Evolutionary conservation across 2,797 vertebrate species (phyloP).

Genomic region (Glossophaga mutica): DNA sequence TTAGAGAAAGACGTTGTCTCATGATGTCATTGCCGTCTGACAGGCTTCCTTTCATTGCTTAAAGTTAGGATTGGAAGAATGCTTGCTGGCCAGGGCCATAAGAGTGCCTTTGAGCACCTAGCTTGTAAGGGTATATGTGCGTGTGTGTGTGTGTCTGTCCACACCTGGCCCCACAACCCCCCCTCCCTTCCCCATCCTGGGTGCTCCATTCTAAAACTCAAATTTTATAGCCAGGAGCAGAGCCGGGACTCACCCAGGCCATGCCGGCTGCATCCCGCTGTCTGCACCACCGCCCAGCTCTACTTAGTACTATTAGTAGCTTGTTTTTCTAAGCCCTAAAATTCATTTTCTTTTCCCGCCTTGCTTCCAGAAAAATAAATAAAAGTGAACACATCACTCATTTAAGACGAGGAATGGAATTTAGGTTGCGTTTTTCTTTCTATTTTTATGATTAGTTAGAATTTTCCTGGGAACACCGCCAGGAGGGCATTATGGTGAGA

Average conservation of each 20-base stretch:
- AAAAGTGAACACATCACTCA: constrained; percentile 79
- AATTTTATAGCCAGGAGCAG: background rate
- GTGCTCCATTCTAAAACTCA: background rate
- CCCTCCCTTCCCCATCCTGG: background rate
- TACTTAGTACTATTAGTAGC: constrained; percentile 75
- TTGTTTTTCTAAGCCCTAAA: constrained; percentile 78
- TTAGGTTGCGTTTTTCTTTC: constrained; percentile 78
- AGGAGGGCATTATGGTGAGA: constrained; percentile 70
- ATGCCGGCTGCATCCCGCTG: background rate
- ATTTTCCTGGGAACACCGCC: constrained; percentile 72
- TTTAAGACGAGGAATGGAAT: constrained; percentile 77
- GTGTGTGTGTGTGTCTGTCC: background rate
- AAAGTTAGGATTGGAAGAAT: background rate
- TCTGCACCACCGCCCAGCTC: constrained; percentile 54
- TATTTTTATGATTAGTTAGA: constrained; percentile 78
- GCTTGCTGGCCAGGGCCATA: background rate
- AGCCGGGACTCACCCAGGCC: background rate
- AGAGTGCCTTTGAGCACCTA: background rate
- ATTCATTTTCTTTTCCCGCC: constrained; percentile 77
- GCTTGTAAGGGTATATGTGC: background rate
- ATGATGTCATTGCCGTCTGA: background rate
- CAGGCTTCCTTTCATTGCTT: background rate
- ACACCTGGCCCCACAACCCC: background rate
- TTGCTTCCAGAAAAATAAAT: constrained; percentile 79
- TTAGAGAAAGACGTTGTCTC: background rate